phyloP scores from a whole-genome alignment of 2,113 vertebrate genomes.

The Microcebus lehilahytsara region DNA sequence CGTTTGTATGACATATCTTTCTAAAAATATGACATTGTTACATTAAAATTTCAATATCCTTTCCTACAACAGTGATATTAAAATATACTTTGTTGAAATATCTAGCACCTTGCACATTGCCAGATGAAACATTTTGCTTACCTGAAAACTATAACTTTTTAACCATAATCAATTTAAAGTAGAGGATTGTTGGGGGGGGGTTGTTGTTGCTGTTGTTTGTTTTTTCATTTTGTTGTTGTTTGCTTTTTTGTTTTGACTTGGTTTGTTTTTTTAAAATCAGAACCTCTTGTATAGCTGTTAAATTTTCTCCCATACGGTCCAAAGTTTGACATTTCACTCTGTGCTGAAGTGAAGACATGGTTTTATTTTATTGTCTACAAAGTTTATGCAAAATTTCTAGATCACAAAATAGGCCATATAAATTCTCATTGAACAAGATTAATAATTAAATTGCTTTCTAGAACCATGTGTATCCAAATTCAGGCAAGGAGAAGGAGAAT shows the following conservation, averaged over 20 bases:
- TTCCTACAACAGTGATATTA: background rate
- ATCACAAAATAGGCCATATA: background rate
- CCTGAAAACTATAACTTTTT: background rate
- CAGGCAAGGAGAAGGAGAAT: background rate
- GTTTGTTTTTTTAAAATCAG: background rate
- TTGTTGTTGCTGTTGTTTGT: background rate
- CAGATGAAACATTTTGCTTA: background rate
- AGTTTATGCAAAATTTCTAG: slow-evolving; percentile 21
- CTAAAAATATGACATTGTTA: background rate
- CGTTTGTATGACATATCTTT: background rate
- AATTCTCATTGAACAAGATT: background rate
- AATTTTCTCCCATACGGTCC: background rate
- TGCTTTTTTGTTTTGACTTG: background rate
- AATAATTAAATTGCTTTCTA: slow-evolving; percentile 13
- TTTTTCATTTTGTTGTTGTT: background rate
- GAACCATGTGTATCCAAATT: background rate
- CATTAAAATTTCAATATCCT: background rate
- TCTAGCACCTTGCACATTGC: background rate
- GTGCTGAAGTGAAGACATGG: background rate
- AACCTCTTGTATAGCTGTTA: background rate
- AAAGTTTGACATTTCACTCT: slow-evolving; percentile 31
- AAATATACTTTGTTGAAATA: background rate
- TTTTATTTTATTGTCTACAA: slow-evolving; percentile 2
- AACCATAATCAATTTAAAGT: slow-evolving; percentile 14
- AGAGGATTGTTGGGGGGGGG: background rate